phyloP scores from a whole-genome alignment of 2,888 invertebrate genomes.

The Sycophila texana region DNA sequence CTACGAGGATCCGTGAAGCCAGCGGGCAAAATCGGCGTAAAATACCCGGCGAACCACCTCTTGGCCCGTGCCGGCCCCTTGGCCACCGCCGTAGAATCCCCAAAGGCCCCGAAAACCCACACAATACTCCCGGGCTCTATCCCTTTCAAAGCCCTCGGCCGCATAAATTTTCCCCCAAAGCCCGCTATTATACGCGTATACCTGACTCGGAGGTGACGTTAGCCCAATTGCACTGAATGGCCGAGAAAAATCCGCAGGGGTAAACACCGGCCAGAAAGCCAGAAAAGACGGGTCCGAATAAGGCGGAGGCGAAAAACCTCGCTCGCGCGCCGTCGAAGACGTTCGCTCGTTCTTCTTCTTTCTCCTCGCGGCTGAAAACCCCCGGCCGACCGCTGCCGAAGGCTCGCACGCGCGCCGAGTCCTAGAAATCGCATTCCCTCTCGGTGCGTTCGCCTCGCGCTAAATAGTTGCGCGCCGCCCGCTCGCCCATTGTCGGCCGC shows the following conservation, averaged over 20 bases:
- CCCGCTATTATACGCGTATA: background rate
- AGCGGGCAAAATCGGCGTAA: conserved; percentile 48
- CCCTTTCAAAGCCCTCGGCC: background rate
- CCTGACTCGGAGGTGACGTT: conserved; percentile 19
- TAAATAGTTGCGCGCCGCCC: conserved; percentile 47
- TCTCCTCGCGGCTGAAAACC: background rate
- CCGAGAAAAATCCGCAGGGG: conserved; percentile 34
- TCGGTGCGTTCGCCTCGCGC: conserved; percentile 34
- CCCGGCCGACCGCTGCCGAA: background rate
- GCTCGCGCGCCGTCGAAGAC: background rate
- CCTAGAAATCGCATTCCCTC: conserved; percentile 28
- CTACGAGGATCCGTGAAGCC: conserved; percentile 37
- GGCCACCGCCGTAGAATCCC: too few species aligned
- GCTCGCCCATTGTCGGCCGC: conserved; percentile 37
- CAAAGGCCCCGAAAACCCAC: background rate
- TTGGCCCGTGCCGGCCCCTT: background rate
- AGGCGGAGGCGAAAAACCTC: background rate
- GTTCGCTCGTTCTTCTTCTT: background rate
- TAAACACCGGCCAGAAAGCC: background rate
- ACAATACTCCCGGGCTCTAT: conserved; percentile 17
- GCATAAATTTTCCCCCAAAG: conserved; percentile 18
- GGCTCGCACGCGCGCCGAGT: background rate
- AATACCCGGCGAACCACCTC: conserved; percentile 25
- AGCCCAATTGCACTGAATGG: conserved; percentile 12
- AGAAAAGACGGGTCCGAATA: too few species aligned